Evolutionary conservation across 2,797 vertebrate genomes (phyloP).

Genomic region (Bradypodion ventrale): DNA sequence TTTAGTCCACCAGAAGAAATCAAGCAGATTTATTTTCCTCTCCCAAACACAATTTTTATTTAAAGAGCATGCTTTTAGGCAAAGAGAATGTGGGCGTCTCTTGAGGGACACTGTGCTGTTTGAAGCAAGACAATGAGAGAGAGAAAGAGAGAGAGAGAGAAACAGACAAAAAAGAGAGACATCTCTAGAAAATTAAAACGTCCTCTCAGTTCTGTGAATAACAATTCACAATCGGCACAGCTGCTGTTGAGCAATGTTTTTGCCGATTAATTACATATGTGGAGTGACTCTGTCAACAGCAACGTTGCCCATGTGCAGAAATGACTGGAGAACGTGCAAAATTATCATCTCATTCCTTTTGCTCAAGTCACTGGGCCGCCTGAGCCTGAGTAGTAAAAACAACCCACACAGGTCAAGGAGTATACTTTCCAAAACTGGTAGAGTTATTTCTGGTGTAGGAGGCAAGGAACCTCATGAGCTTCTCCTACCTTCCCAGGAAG

Average conservation of each 20-base stretch:
- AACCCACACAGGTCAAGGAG: no score
- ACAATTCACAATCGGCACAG: constrained; percentile 67
- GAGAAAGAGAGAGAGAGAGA: constrained; percentile 65
- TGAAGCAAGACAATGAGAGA: constrained; percentile 72
- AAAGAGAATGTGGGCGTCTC: constrained; percentile 66
- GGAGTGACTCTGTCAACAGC: constrained; percentile 49
- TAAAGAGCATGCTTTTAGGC: constrained; percentile 75
- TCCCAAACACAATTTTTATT: constrained; percentile 69
- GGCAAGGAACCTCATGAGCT: no score
- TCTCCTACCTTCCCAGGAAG: no score
- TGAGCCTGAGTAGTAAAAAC: no score
- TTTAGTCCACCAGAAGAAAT: constrained; percentile 71
- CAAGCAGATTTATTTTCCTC: constrained; percentile 69
- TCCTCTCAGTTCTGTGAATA: constrained; percentile 70
- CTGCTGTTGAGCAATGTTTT: constrained; percentile 62
- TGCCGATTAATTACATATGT: constrained; percentile 57
- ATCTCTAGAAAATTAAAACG: constrained; percentile 71
- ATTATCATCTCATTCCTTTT: not conserved
- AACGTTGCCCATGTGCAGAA: constrained; percentile 60
- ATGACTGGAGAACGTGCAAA: no score
- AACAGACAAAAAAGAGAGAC: not conserved
- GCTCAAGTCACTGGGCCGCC: no score
- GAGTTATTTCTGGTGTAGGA: no score
- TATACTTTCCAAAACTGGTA: no score
- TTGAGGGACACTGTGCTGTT: constrained; percentile 61